phyloP scores from a whole-genome alignment of 2,888 invertebrate genomes.

The Linnaemya vulpina region DNA sequence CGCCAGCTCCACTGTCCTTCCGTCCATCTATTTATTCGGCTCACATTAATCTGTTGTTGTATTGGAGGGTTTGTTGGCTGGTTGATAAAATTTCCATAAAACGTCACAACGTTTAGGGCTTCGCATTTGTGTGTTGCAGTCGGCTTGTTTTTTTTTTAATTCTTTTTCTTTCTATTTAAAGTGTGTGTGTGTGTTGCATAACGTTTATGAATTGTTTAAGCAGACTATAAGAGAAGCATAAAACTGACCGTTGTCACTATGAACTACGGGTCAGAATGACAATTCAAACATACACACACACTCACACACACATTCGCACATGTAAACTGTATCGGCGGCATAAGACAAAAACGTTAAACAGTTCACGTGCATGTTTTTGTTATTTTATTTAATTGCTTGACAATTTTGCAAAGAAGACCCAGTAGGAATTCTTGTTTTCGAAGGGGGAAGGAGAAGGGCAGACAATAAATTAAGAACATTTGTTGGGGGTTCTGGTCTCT shows the following conservation, averaged over 20 bases:
- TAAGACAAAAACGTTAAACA: slow-evolving; percentile 8
- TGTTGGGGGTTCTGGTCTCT: not conserved
- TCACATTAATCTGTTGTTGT: not conserved
- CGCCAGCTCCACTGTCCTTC: not conserved
- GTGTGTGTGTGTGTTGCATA: not conserved
- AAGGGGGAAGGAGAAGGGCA: not conserved
- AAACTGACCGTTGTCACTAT: slow-evolving; percentile 61
- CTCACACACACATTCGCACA: not conserved
- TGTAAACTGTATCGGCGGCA: not conserved
- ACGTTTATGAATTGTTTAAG: slow-evolving; percentile 16
- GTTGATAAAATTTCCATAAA: slow-evolving; percentile 45
- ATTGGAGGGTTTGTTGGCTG: not conserved
- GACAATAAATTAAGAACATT: not conserved
- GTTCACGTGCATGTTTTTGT: slow-evolving; percentile 17
- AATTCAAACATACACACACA: slow-evolving; percentile 18
- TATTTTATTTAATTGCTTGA: not conserved
- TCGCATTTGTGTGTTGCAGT: slow-evolving; percentile 10
- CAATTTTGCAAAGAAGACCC: not conserved
- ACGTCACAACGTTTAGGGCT: slow-evolving; percentile 52
- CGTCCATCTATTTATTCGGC: slow-evolving; percentile 6
- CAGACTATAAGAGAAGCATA: slow-evolving; percentile 12
- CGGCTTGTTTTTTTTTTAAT: not conserved
- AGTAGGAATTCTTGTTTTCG: not conserved
- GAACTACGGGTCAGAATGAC: slow-evolving; percentile 51
- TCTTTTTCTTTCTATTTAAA: not conserved